Conservation (phyloP, 2,797 vertebrate genomes). For the Ptychadena robeensis region DNA sequence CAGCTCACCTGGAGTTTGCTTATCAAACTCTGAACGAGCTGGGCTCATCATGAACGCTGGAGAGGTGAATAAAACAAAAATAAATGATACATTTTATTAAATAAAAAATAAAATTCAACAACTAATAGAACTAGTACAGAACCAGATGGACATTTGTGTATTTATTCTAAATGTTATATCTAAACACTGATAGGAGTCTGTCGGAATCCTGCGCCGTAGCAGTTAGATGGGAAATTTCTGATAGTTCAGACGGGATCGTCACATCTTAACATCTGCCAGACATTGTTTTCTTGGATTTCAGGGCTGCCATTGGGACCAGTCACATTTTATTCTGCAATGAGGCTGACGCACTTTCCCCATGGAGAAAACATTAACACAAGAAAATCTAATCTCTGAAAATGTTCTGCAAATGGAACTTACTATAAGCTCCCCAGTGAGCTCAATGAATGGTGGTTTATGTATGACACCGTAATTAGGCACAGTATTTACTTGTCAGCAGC, state of each 20-base stretch:
- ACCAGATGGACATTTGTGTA: constrained; percentile 1
- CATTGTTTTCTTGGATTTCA: constrained; percentile 15
- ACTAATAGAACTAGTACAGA: neutral
- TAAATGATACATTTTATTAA: too few species aligned
- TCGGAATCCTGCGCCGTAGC: neutral
- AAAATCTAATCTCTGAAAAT: constrained; percentile 61
- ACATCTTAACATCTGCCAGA: constrained; percentile 27
- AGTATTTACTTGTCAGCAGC: constrained; percentile 56
- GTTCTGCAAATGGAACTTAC: constrained; percentile 61
- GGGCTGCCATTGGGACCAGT: constrained; percentile 34
- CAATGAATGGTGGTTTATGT: constrained; percentile 62
- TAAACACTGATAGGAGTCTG: neutral
- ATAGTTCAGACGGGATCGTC: neutral
- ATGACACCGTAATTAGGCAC: constrained; percentile 60
- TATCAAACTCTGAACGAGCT: too few species aligned
- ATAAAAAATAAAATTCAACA: too few species aligned
- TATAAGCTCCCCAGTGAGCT: constrained; percentile 57
- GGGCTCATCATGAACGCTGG: too few species aligned
- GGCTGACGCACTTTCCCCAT: constrained; percentile 55
- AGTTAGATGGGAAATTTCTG: neutral
- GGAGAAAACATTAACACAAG: constrained; percentile 57
- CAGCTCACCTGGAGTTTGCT: too few species aligned
- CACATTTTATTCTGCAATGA: constrained; percentile 62
- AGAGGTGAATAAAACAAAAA: too few species aligned
- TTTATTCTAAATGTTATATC: too few species aligned